A percentile compares a stretch with the other conserved stretches of the same genome.
These are phyloP conservation scores for Trachelus iudaicus DNA, from an alignment of 2,888 invertebrate genomes.

Conservation along the genomic window DNA sequence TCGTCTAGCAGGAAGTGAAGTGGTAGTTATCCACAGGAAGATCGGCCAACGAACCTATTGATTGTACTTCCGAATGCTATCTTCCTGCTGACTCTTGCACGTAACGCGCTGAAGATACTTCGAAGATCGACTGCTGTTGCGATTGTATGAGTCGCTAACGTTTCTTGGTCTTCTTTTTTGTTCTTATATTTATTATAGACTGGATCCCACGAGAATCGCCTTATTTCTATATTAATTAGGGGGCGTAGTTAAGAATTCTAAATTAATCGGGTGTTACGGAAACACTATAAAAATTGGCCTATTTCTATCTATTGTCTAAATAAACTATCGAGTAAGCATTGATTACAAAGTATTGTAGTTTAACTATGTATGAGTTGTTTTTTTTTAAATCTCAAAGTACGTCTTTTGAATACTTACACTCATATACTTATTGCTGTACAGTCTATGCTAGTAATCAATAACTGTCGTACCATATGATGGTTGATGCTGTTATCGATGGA, in stretches of 20 bases:
- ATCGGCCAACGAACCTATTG: slow-evolving; percentile 45
- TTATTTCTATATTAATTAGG: background rate
- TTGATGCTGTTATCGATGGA: background rate
- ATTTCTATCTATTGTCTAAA: background rate
- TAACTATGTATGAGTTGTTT: background rate
- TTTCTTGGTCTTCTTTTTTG: background rate
- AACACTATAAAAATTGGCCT: background rate
- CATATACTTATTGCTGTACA: background rate
- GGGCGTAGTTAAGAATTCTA: background rate
- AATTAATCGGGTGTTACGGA: background rate
- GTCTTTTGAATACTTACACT: background rate
- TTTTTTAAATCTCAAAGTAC: background rate
- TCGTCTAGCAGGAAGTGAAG: slow-evolving; percentile 40
- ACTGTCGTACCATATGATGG: background rate
- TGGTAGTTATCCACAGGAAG: slow-evolving; percentile 38
- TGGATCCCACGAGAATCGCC: background rate
- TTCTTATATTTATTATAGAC: background rate
- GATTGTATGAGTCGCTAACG: background rate
- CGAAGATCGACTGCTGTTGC: background rate
- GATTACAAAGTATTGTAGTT: background rate
- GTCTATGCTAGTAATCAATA: background rate
- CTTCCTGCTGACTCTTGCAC: slow-evolving; percentile 43
- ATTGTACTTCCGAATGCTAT: slow-evolving; percentile 41
- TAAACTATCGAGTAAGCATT: background rate
- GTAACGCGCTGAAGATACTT: slow-evolving; percentile 8